Evolutionary conservation across 2,113 vertebrate species (phyloP).

Genomic region (Planiliza haematocheilus): DNA sequence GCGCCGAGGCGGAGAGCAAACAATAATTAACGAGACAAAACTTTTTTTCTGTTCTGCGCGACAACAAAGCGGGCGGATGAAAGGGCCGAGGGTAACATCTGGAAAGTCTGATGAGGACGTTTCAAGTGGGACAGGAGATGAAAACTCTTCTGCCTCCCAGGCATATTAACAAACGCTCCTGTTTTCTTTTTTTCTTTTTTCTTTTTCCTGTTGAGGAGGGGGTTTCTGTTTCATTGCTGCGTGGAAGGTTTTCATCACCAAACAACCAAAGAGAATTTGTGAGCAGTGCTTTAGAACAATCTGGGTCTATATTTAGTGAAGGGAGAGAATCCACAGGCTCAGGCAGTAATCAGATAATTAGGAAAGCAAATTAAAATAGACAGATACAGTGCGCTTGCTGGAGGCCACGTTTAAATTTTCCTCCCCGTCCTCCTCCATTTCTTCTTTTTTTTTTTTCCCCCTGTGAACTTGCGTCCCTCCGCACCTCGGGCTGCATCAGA

Average conservation of each 20-base stretch:
- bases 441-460: slow-evolving; percentile 31
- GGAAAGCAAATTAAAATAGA: slow-evolving; percentile 81
- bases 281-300: slow-evolving; percentile 61
- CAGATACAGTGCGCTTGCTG: slow-evolving; percentile 76
- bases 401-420: slow-evolving; percentile 55
- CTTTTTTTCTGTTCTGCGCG: slow-evolving; percentile 64
- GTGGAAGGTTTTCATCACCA: slow-evolving; percentile 56
- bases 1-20: slow-evolving; percentile 49
- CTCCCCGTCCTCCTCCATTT: slow-evolving; percentile 21
- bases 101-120: slow-evolving; percentile 67
- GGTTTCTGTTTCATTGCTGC: slow-evolving; percentile 38
- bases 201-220: slow-evolving; percentile 40
- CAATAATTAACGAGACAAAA: slow-evolving; percentile 73
- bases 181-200: too few relatives aligned
- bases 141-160: slow-evolving; percentile 58
- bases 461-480: slow-evolving; percentile 31
- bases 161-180: slow-evolving; percentile 68
- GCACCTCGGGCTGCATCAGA: slow-evolving; percentile 39
- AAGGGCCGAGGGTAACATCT: slow-evolving; percentile 74
- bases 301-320: slow-evolving; percentile 72
- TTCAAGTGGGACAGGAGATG: slow-evolving; percentile 70
- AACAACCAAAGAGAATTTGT: slow-evolving; percentile 78
- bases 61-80: slow-evolving; percentile 60
- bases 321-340: slow-evolving; percentile 61
- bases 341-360: slow-evolving; percentile 82